Percentiles rank a stretch among this genome's conserved stretches.
phyloP scores from a whole-genome alignment of 2,113 vertebrate genomes.

The Passer montanus region DNA sequence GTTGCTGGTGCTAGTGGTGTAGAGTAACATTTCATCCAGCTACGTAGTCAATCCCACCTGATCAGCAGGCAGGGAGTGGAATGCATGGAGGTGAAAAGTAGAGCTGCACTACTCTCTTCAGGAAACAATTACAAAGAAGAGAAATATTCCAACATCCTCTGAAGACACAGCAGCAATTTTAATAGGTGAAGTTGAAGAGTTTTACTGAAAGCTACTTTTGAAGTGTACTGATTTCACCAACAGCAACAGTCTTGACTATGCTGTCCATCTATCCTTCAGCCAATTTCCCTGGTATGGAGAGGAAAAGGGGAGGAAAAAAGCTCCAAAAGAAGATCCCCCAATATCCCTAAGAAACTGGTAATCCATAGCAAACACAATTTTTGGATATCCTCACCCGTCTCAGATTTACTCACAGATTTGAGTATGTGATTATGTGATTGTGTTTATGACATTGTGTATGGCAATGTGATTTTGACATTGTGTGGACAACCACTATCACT shows the following conservation, averaged over 20 bases:
- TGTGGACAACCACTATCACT: background rate
- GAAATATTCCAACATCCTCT: background rate
- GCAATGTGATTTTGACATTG: background rate
- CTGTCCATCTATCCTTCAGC: background rate
- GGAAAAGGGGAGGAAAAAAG: background rate
- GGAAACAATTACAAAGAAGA: background rate
- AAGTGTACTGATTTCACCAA: background rate
- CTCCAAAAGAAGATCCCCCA: background rate
- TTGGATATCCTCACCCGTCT: background rate
- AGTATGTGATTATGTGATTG: no score
- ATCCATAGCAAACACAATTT: background rate
- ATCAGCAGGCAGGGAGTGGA: background rate
- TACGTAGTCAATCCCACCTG: background rate
- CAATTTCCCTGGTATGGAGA: background rate
- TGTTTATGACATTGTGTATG: no score
- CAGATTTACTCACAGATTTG: background rate
- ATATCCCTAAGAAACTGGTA: background rate
- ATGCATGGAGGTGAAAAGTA: background rate
- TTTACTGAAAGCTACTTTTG: background rate
- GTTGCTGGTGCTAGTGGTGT: slow-evolving; percentile 23
- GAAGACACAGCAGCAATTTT: background rate
- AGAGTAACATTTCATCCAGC: background rate
- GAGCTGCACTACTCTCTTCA: background rate
- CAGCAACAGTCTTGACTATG: background rate
- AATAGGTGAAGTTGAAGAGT: background rate